Conservation (phyloP, 2,113 vertebrate species). For the Bombycilla garrulus region DNA sequence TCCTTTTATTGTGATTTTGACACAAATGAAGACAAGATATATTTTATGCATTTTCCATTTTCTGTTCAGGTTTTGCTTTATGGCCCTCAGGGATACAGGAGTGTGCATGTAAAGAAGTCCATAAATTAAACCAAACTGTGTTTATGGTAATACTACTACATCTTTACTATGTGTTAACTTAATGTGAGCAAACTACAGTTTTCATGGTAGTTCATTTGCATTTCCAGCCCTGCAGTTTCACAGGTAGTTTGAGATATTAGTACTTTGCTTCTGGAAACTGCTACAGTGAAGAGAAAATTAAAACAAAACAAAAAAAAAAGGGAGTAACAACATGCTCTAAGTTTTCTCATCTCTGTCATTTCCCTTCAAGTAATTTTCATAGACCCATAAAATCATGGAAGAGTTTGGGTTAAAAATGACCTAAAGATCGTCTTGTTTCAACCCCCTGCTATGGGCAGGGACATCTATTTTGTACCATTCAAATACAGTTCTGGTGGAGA, state of each 20-base stretch:
- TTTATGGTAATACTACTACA: conserved; percentile 28
- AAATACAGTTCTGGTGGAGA: background rate
- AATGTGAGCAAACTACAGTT: conserved; percentile 30
- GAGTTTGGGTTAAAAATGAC: background rate
- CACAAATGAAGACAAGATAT: conserved; percentile 65
- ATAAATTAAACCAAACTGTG: conserved; percentile 50
- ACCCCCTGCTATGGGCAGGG: no score
- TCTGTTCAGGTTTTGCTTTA: conserved; percentile 54
- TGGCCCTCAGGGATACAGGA: conserved; percentile 36
- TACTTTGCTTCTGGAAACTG: background rate
- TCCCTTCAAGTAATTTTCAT: background rate
- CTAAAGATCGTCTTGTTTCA: background rate
- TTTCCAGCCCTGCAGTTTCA: background rate
- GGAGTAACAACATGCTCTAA: background rate
- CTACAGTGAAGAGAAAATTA: background rate
- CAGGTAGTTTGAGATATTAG: background rate
- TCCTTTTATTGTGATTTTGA: conserved; percentile 65
- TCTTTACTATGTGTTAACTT: conserved; percentile 33
- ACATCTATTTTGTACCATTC: background rate
- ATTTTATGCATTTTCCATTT: conserved; percentile 45
- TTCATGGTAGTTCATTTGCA: background rate
- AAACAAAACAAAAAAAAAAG: accelerated
- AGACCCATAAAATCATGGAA: background rate
- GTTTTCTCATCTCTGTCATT: background rate
- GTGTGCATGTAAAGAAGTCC: conserved; percentile 48